These are phyloP conservation scores for Alouatta palliata DNA, from an alignment of 2,113 vertebrate genomes.

Conservation along the genomic window DNA sequence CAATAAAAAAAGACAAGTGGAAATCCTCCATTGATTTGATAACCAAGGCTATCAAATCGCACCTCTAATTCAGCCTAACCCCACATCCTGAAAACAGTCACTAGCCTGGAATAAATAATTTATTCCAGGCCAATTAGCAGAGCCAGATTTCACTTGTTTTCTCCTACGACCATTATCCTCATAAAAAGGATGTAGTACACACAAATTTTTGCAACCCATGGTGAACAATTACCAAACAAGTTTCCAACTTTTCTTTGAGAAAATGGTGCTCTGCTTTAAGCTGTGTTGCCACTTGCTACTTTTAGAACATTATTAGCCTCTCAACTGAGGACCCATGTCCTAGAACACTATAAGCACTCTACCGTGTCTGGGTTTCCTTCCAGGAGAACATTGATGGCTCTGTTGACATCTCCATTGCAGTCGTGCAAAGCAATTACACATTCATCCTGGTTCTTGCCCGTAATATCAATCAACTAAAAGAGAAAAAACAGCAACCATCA, in stretches of 20 bases:
- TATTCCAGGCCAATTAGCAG: constrained; percentile 19
- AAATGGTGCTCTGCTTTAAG: neutral
- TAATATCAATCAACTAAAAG: constrained; percentile 96
- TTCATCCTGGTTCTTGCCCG: constrained; percentile 99
- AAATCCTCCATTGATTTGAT: constrained; percentile 15
- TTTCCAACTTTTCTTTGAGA: neutral
- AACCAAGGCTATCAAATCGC: constrained; percentile 2
- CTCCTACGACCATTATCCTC: neutral
- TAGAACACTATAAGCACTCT: constrained; percentile 75
- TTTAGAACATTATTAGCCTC: constrained; percentile 36
- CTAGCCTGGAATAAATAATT: constrained; percentile 49
- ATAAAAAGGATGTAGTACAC: neutral
- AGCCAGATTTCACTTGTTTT: constrained; percentile 47
- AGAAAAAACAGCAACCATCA: neutral
- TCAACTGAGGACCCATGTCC: constrained; percentile 17
- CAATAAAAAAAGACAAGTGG: constrained; percentile 8
- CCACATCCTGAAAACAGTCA: constrained; percentile 28
- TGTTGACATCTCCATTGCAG: constrained; percentile 97
- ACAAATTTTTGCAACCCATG: neutral
- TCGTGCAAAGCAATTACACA: constrained; percentile 99
- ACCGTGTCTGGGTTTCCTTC: constrained; percentile 99
- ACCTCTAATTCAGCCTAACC: constrained; percentile 34
- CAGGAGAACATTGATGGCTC: constrained; percentile 98
- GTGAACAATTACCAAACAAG: constrained; percentile 8
- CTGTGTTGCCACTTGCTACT: neutral